Evolutionary conservation across 2,797 vertebrate species (phyloP).

Genomic region (Podargus strigoides): DNA sequence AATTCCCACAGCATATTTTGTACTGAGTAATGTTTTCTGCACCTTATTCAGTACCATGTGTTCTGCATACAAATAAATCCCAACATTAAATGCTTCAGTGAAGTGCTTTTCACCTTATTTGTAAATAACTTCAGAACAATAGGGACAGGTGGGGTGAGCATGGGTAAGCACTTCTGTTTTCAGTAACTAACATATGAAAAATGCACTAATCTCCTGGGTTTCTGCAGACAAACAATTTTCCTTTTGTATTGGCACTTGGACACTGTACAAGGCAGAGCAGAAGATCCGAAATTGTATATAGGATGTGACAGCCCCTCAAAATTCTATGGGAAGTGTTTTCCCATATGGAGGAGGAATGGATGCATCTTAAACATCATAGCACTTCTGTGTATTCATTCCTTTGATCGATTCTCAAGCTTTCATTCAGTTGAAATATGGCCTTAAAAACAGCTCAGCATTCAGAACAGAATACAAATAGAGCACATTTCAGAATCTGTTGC

Average conservation of each 20-base stretch:
- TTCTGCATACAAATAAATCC: constrained; percentile 1
- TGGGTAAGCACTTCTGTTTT: background rate
- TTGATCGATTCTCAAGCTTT: background rate
- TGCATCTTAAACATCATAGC: background rate
- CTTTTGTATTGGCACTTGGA: background rate
- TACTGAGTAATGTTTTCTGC: background rate
- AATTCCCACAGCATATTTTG: constrained; percentile 26
- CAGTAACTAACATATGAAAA: background rate
- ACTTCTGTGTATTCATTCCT: background rate
- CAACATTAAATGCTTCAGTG: background rate
- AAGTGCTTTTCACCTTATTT: constrained; percentile 6
- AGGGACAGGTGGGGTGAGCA: background rate
- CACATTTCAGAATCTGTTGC: background rate
- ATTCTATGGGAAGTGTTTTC: background rate
- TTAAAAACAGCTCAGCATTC: background rate
- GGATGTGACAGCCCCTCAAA: background rate
- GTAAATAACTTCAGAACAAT: background rate
- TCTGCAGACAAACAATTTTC: background rate
- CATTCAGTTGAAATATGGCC: background rate
- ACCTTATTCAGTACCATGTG: background rate
- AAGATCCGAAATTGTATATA: background rate
- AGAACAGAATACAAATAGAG: background rate
- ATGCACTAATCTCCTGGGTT: background rate
- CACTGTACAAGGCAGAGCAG: background rate
- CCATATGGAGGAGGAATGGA: background rate